These are phyloP conservation scores for Oxyteleia sp. DNA, from an alignment of 2,888 invertebrate genomes.

Conservation along the genomic window DNA sequence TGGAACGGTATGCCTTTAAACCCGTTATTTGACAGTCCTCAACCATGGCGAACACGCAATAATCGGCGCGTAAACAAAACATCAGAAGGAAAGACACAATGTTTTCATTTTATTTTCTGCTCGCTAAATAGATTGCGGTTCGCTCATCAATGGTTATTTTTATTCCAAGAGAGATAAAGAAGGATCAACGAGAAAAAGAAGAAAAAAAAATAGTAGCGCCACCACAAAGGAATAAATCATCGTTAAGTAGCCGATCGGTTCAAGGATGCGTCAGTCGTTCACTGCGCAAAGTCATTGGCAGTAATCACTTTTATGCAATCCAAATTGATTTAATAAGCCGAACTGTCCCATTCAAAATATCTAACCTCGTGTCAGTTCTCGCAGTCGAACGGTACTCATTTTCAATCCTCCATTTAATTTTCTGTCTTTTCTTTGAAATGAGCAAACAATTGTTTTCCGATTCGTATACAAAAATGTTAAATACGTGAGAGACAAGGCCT, in stretches of 20 bases:
- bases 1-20: conserved; percentile 27
- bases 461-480: too few relatives aligned
- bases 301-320: conserved; percentile 72
- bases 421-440: too few relatives aligned
- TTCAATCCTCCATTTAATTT: too few relatives aligned
- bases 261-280: conserved; percentile 69
- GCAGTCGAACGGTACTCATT: neutral
- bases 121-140: conserved; percentile 38
- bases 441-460: too few relatives aligned
- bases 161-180: conserved; percentile 1
- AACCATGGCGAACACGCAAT: conserved; percentile 8
- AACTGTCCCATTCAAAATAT: conserved; percentile 64
- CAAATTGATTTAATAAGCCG: conserved; percentile 54
- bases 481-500: too few relatives aligned
- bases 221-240: conserved; percentile 63
- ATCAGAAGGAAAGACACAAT: neutral
- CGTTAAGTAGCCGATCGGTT: conserved; percentile 58
- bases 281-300: conserved; percentile 70
- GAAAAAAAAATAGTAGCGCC: conserved; percentile 39
- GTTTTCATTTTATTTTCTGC: conserved; percentile 13
- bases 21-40: conserved; percentile 49
- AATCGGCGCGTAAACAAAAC: conserved; percentile 27
- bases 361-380: conserved; percentile 68
- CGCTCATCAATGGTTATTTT: conserved; percentile 48
- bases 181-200: neutral